These are phyloP conservation scores for Epinotia nisella DNA, from an alignment of 2,888 invertebrate genomes.

Conservation along the genomic window DNA sequence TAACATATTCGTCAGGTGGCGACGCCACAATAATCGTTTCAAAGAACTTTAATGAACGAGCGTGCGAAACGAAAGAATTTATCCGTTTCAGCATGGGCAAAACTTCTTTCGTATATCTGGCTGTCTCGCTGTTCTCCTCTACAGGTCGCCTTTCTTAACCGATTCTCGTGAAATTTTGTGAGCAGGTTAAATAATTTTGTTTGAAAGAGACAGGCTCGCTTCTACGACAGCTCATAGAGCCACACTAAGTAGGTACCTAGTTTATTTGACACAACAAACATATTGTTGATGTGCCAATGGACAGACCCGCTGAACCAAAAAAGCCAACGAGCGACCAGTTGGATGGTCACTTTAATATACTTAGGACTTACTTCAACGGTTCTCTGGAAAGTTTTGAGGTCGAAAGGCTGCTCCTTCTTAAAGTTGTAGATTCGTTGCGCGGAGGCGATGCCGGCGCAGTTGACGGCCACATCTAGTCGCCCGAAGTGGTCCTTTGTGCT, in stretches of 20 bases:
- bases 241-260: no score
- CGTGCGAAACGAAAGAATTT: no score
- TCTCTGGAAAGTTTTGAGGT: slow-evolving; percentile 89
- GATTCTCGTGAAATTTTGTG: no score
- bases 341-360: neutral
- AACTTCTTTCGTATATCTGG: no score
- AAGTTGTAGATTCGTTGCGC: slow-evolving; percentile 96
- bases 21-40: neutral
- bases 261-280: no score
- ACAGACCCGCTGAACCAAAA: neutral
- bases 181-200: no score
- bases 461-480: slow-evolving; percentile 93
- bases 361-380: slow-evolving; percentile 86
- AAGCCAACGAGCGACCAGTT: neutral
- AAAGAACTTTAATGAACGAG: no score
- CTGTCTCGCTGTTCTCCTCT: no score
- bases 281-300: neutral
- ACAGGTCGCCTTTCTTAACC: no score
- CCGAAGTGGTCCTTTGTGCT: slow-evolving; percentile 93
- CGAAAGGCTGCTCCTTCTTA: slow-evolving; percentile 92
- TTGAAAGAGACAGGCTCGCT: no score
- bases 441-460: slow-evolving; percentile 97
- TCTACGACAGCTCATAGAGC: no score
- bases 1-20: neutral
- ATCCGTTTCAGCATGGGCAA: no score